phyloP scores from a whole-genome alignment of 1,140 invertebrate genomes.

The Parapsyche elsis region DNA sequence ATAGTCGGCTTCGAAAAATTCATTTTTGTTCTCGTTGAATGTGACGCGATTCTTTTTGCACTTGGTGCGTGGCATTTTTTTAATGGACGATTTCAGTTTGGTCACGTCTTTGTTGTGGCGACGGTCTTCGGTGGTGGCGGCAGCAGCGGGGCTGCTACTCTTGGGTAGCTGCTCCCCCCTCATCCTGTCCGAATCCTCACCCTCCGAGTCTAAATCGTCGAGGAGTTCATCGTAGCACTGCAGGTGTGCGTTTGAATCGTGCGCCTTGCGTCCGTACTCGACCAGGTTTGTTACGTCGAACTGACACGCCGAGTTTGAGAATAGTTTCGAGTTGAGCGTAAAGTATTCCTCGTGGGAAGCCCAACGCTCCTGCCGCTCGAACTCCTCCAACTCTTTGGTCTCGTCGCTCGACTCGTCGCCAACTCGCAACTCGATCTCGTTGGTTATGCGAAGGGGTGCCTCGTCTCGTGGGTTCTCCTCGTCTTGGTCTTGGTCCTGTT shows the following conservation, averaged over 20 bases:
- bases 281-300: conserved; percentile 36
- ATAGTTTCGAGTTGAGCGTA: conserved; percentile 27
- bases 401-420: conserved; percentile 17
- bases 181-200: conserved; percentile 57
- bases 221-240: conserved; percentile 51
- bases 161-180: conserved; percentile 61
- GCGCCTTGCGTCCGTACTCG: neutral
- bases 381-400: conserved; percentile 46
- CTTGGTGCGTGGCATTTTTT: conserved; percentile 58
- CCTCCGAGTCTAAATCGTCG: conserved; percentile 41
- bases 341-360: conserved; percentile 51
- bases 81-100: conserved; percentile 66
- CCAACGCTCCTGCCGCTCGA: conserved; percentile 50
- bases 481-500: neutral
- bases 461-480: neutral
- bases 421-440: neutral
- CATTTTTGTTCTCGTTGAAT: conserved; percentile 86
- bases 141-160: conserved; percentile 54
- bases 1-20: conserved; percentile 89
- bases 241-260: neutral
- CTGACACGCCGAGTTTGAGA: conserved; percentile 45
- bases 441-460: neutral
- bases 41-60: conserved; percentile 79
- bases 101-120: conserved; percentile 66
- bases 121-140: conserved; percentile 58